Conservation (phyloP, 2,888 invertebrate genomes). For the Mystacides longicornis region DNA sequence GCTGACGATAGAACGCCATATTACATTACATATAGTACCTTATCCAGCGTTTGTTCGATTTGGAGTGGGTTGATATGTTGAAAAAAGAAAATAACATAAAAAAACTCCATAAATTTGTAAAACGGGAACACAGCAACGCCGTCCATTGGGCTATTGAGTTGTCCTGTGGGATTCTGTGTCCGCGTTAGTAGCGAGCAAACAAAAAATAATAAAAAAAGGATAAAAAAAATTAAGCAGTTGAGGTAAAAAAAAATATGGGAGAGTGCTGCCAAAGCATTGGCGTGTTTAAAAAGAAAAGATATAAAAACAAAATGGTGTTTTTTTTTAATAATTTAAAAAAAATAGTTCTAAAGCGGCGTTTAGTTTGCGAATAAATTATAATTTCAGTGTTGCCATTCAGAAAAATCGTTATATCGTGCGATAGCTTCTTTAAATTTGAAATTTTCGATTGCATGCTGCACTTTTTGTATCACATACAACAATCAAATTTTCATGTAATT, state of each 20-base stretch:
- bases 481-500: too few relatives aligned
- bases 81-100: conserved; percentile 11
- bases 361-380: too few relatives aligned
- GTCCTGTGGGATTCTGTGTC: conserved; percentile 17
- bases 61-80: background rate
- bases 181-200: conserved; percentile 24
- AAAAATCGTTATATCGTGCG: too few relatives aligned
- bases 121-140: conserved; percentile 31
- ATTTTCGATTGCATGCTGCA: too few relatives aligned
- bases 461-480: too few relatives aligned
- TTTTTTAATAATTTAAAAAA: too few relatives aligned
- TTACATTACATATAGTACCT: too few relatives aligned
- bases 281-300: background rate
- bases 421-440: too few relatives aligned
- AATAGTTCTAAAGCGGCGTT: too few relatives aligned
- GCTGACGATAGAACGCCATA: too few relatives aligned
- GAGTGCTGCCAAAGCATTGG: background rate
- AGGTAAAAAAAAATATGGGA: background rate
- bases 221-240: background rate
- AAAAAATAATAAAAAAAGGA: background rate
- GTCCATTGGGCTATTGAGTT: conserved; percentile 34
- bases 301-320: background rate
- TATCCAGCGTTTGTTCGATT: too few relatives aligned
- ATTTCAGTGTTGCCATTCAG: too few relatives aligned
- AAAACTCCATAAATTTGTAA: conserved; percentile 20